Evolutionary conservation across 2,888 invertebrate genomes (phyloP).

Genomic region (Luperina testacea): DNA sequence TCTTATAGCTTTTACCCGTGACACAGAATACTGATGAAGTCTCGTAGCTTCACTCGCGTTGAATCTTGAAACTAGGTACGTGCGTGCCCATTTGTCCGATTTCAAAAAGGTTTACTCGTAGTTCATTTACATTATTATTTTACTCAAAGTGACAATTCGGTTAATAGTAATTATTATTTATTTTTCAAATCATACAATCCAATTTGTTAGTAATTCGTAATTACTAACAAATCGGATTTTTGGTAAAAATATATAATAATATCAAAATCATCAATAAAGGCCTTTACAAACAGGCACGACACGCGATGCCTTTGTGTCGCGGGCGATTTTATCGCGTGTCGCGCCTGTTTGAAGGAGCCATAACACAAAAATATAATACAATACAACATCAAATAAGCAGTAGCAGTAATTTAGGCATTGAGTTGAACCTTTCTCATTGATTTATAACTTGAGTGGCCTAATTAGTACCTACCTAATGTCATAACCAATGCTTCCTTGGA

Average conservation of each 20-base stretch:
- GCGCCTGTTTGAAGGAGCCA: too few relatives aligned
- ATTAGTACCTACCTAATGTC: background rate
- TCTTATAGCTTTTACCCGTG: background rate
- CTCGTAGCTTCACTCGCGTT: background rate
- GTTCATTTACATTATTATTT: background rate
- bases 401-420: background rate
- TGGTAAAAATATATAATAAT: background rate
- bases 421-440: background rate
- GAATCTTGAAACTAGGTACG: background rate
- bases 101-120: background rate
- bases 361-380: background rate
- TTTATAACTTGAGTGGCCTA: too few relatives aligned
- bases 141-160: background rate
- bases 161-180: background rate
- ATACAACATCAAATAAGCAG: background rate
- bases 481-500: background rate
- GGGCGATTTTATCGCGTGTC: too few relatives aligned
- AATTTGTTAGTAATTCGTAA: too few relatives aligned
- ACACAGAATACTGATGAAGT: background rate
- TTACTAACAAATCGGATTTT: too few relatives aligned
- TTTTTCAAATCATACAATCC: too few relatives aligned
- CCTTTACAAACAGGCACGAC: too few relatives aligned
- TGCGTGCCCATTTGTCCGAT: background rate
- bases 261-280: background rate
- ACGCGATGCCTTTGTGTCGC: too few relatives aligned